Base-by-base conservation (phyloP, 2,888 invertebrate species). In the Cheilosia impressa region DNA sequence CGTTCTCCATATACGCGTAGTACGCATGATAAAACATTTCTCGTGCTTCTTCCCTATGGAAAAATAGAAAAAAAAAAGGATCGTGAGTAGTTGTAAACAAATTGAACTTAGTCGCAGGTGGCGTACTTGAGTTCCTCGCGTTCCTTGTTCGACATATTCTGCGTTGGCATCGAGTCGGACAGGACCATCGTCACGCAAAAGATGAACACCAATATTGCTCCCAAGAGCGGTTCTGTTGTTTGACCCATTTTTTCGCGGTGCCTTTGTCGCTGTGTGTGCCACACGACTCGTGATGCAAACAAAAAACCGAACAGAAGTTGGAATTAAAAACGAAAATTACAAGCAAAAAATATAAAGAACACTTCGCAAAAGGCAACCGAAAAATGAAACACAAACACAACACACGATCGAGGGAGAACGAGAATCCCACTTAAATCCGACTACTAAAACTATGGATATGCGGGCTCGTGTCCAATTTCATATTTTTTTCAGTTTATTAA, bases 1-100 rank as follows among this genome's bases (percentile, higher is more conserved):
- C 99, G 93, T 98, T 96, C 89, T 97, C 97, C 98, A 99, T 98
- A 90, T 99, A 99, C 1, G 98, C 96, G 90, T 96, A 94, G 91
- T 98, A 99, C 4, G 98, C 98, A 94, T 99, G 99, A 92, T 98
- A 97, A 92, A 99, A 99, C 98, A 99, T 98, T 90, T 97, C 96
- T 76, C 97, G 94, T 15, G 98, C 95, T 93, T 98, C 97, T 90
- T 97, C 97, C 92, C 98, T 98, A 90, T n/a, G 24, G 22, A 27
- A 52, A 13, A 5, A 60, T 1, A 22, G 19, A 47, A 22, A 52
- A 10, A 52, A 10, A 43, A 2, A 38, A 38, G 13, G 4, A 38
- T 13, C 13, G 4, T 38, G 13, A 34, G 10, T 34, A 19, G 27
- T 7, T 27, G 22, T 71, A 72, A 72, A 79, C 55, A 72, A 72